Evolutionary conservation across 2,888 invertebrate genomes (phyloP), one percentile per base, ranked within the genome.

Genomic region (Dorcus hopei): DNA sequence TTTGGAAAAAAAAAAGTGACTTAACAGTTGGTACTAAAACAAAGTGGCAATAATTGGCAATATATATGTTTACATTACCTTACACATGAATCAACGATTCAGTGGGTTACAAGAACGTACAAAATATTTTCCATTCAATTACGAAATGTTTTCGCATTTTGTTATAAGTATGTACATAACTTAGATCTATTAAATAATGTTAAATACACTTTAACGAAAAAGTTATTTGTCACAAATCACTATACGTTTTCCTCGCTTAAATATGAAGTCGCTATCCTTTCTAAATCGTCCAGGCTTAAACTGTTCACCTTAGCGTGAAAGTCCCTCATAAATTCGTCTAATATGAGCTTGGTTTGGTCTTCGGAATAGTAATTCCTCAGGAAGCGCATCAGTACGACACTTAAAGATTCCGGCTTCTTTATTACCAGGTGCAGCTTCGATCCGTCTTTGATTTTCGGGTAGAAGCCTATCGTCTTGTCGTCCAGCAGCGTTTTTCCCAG

Each of bases 391-490:
- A 86, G 78, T 14, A 81, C 83, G 49, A 85, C 83, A 60, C 82
- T 81, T 0, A 91, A 75, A 0, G 83, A 79, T 54, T 87, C 86
- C 6, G 85, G 83, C 68, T 88, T 89, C 71, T 87, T 88, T 3
- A 89, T 83, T 26, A 90, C 81, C 59, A 91, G 78, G 72, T 88
- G 88, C 47, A 92, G 72, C 75, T 88, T 91, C 11, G 87, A 84
- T 1, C 90, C 91, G 61, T 91, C 89, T 74, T 87, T 88, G 39
- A 91, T 87, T 63, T 83, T 83, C 4, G 87, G 85, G 74, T 91
- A 91, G 47, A 85, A 85, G 43, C 83, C 81, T 48, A 92, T 77
- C 6, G 82, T 82, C 70, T 89, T 87, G 49, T 89, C 88, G 71
- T 92, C 91, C 70, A 85, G 80, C 53, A 92, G 77, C 1, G 89